These are phyloP conservation scores for Philaethria dido DNA, from an alignment of 2,888 invertebrate species.

Conservation along the genomic window DNA sequence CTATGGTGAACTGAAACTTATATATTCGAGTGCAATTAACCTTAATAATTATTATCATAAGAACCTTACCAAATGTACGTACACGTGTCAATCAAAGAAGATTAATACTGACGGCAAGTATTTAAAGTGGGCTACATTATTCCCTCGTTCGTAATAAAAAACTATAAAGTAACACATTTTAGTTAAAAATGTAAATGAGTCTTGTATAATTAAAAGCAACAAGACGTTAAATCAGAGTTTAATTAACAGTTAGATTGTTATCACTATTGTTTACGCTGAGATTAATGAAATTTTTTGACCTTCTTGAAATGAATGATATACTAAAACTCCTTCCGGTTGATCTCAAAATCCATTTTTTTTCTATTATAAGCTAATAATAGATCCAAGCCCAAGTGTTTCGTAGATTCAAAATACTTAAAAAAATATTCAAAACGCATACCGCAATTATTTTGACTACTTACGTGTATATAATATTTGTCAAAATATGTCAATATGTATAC, in stretches of 20 bases:
- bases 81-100: neutral
- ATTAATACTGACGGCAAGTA: neutral
- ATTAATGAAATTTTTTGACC: slow-evolving; percentile 57
- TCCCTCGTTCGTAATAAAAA: slow-evolving; percentile 36
- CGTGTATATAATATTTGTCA: neutral
- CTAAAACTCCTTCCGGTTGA: slow-evolving; percentile 19
- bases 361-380: neutral
- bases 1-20: no score
- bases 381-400: no score
- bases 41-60: no score
- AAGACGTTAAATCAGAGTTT: slow-evolving; percentile 46
- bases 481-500: neutral
- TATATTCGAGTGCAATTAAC: neutral
- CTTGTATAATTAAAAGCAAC: slow-evolving; percentile 42
- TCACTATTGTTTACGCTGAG: slow-evolving; percentile 54
- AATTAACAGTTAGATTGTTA: slow-evolving; percentile 62
- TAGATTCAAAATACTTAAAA: neutral
- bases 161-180: slow-evolving; percentile 47
- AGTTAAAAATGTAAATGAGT: slow-evolving; percentile 46
- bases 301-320: slow-evolving; percentile 50
- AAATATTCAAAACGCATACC: neutral
- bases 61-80: slow-evolving; percentile 4
- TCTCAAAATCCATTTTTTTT: slow-evolving; percentile 15
- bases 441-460: no score
- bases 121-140: neutral